Base-by-base conservation (phyloP, 1,140 invertebrate genomes). In the Oncopeltus fasciatus region DNA sequence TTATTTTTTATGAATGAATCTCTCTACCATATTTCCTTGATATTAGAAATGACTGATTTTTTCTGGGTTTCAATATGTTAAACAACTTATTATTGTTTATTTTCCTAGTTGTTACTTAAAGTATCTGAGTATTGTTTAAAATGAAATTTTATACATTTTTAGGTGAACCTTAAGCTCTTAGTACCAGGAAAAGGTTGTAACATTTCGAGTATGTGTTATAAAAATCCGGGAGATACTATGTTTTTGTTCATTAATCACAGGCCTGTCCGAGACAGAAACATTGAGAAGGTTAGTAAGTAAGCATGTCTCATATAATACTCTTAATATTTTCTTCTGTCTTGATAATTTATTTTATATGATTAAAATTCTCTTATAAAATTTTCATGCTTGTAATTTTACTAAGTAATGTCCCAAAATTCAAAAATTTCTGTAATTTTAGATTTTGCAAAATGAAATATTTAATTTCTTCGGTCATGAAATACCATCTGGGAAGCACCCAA, bases 161-260 rank as follows among this genome's bases (percentile, higher is more conserved):
- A 77, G 78, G 63, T 74, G 4, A 67, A 69, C 46, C 68, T 80
- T 16, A 69, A 75, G 62, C 66, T 78, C 57, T 76, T 77, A 70
- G 43, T 81, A 33, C 80, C 80, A 24, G 74, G 73, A 60, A 74
- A 71, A 65, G 70, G 72, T 33, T 64, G 71, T 58, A 69, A 70
- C 63, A 68, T 75, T 64, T 20, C 68, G 38, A 65, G 49, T 64
- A 69, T 57, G 56, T 78, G 58, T 70, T 67, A 66, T 9, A 29
- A 57, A 21, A 66, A 57, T 69, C 72, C 68, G 67, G 67, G 65
- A 66, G 70, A 61, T 67, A 70, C 65, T 66, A 69, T 61, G 59
- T 75, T 72, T 61, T 69, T 78, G 62, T 76, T 74, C 68, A 72
- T 84, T 4, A 86, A 85, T 70, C 73, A 75, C 60, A 70, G 83